Conservation (phyloP, 2,797 vertebrate genomes). For the Ispidina picta region DNA sequence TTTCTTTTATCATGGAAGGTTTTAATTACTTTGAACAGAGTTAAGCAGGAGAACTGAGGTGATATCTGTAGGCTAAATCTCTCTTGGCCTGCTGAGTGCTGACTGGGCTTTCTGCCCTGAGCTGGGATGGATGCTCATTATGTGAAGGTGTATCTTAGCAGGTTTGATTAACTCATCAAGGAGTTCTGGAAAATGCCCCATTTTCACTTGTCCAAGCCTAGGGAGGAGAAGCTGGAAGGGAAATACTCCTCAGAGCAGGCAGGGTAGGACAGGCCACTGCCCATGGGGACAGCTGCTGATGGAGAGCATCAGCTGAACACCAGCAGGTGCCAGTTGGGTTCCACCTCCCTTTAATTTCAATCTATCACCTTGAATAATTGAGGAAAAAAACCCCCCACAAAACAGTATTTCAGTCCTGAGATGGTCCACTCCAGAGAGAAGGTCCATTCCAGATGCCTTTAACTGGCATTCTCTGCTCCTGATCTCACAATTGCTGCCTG, state of each 20-base stretch:
- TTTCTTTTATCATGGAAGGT: not conserved
- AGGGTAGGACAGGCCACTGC: not conserved
- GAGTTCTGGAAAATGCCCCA: not conserved
- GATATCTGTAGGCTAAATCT: conserved; percentile 23
- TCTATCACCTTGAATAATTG: not conserved
- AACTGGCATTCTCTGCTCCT: not conserved
- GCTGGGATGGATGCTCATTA: not conserved
- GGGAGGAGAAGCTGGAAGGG: not conserved
- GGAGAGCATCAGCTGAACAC: not conserved
- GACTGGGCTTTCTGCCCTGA: conserved; percentile 45
- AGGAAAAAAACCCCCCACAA: not conserved
- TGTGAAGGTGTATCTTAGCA: conserved; percentile 6
- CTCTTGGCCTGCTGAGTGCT: conserved; percentile 7
- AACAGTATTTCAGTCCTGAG: not conserved
- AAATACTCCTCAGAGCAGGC: not conserved
- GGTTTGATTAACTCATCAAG: conserved; percentile 10
- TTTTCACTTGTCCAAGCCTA: not conserved
- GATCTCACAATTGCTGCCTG: fast-evolving
- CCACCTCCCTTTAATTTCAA: not conserved
- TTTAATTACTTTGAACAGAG: conserved; percentile 47
- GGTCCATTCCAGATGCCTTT: not conserved
- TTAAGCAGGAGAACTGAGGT: not conserved
- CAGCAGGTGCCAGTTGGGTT: not conserved
- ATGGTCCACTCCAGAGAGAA: no score
- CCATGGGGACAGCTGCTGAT: fast-evolving